Evolutionary conservation across 2,113 vertebrate genomes (phyloP).

Genomic region (Thamnophis sirtalis): DNA sequence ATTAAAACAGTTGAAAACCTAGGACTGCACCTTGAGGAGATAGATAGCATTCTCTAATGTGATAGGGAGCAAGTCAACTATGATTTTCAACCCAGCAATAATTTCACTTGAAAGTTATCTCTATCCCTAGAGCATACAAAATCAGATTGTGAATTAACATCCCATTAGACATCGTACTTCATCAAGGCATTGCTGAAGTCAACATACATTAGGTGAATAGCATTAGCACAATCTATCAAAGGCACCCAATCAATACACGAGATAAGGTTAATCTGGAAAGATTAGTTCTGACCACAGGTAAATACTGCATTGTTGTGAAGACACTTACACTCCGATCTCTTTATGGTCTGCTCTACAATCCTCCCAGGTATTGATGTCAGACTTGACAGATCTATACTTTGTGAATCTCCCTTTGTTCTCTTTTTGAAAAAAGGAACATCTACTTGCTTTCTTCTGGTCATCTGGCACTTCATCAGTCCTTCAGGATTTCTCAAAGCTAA

Average conservation of each 20-base stretch:
- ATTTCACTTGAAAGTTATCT: not conserved
- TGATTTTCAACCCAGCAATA: not conserved
- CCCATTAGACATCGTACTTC: not conserved
- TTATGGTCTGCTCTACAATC: not conserved
- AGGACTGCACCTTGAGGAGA: not conserved
- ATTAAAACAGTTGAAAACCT: not conserved
- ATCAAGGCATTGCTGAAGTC: not conserved
- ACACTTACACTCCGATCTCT: not conserved
- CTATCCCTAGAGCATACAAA: not conserved
- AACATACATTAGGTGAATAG: not conserved
- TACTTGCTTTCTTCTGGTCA: not conserved
- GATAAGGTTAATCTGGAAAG: not conserved
- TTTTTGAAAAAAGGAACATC: not conserved
- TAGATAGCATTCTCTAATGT: not conserved
- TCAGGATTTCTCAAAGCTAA: not conserved
- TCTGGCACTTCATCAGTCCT: not conserved
- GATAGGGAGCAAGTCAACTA: not conserved
- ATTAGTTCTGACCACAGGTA: not conserved
- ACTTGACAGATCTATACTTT: not conserved
- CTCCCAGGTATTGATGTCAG: not conserved
- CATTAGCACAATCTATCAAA: not conserved
- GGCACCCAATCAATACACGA: not conserved
- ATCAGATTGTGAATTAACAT: not conserved
- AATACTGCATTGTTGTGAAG: not conserved
- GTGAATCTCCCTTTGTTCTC: not conserved